These are phyloP conservation scores for Trididemnum miniatum DNA, from an alignment of 23 tunicate genomes.

Conservation along the genomic window DNA sequence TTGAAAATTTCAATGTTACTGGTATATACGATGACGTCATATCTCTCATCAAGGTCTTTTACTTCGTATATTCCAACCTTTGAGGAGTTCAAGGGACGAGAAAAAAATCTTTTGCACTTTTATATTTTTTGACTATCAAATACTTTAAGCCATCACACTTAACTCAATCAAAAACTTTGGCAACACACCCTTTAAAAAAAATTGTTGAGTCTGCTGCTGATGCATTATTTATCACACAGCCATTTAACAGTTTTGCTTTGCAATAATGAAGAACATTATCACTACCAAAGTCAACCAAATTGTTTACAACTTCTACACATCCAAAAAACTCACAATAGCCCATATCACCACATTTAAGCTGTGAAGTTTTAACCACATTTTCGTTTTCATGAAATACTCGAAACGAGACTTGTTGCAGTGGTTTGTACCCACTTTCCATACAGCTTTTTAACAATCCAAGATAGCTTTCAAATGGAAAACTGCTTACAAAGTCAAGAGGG, in stretches of 20 bases:
- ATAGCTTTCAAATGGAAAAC: conserved; percentile 44
- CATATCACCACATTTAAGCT: neutral
- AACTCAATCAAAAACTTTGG: neutral
- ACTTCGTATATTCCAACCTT: neutral
- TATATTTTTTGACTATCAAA: neutral
- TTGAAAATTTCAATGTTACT: neutral
- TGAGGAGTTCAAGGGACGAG: neutral
- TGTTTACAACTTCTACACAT: neutral
- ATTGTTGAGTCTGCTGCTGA: conserved; percentile 8
- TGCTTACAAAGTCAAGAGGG: conserved; percentile 13
- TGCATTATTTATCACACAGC: neutral
- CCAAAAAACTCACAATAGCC: neutral
- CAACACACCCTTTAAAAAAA: neutral
- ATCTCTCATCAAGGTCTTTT: neutral
- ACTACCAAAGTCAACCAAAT: neutral
- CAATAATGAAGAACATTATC: neutral
- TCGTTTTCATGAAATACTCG: conserved; percentile 16
- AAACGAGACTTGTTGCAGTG: conserved; percentile 25
- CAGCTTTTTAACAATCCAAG: conserved; percentile 26
- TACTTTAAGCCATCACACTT: neutral
- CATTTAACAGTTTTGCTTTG: neutral
- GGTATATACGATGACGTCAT: neutral
- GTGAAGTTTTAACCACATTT: neutral
- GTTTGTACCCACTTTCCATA: conserved; percentile 25
- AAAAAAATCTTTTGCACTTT: neutral